Conservation (phyloP, 2,113 vertebrate species). For the Tursiops truncatus region DNA sequence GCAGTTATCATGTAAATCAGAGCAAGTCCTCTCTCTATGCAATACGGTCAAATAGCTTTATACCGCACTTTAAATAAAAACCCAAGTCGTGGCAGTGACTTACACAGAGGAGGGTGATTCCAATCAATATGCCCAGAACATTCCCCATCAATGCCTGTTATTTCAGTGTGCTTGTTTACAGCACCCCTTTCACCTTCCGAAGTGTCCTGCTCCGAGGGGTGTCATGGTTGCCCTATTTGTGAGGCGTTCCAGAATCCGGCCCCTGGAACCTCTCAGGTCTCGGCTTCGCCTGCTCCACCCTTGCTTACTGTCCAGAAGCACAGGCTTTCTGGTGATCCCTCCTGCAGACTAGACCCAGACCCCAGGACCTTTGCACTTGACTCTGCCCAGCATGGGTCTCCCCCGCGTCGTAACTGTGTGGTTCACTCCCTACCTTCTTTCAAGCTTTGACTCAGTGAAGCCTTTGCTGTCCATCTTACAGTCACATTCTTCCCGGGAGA, state of each 20-base stretch:
- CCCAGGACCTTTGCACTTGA: background rate
- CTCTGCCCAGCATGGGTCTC: no score
- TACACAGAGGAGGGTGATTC: background rate
- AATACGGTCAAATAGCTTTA: background rate
- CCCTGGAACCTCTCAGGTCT: background rate
- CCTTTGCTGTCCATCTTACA: background rate
- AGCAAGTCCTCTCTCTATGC: no score
- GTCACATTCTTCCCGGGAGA: background rate
- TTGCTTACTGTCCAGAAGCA: background rate
- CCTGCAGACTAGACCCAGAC: accelerated
- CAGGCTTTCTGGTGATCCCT: background rate
- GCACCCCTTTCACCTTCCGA: accelerated
- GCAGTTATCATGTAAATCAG: background rate
- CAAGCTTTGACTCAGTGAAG: background rate
- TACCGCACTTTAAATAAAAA: background rate
- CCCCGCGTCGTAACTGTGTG: accelerated
- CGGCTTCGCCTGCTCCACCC: accelerated
- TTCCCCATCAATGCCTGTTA: no score
- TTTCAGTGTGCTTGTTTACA: background rate
- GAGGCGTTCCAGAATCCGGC: accelerated
- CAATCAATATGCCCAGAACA: background rate
- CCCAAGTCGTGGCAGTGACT: background rate
- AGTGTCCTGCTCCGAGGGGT: accelerated
- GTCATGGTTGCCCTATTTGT: accelerated
- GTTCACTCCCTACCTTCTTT: background rate